Percentiles rank a stretch among this genome's conserved stretches.
Conservation (phyloP, 2,888 invertebrate genomes). For the Cosmorhoe ocellata region DNA sequence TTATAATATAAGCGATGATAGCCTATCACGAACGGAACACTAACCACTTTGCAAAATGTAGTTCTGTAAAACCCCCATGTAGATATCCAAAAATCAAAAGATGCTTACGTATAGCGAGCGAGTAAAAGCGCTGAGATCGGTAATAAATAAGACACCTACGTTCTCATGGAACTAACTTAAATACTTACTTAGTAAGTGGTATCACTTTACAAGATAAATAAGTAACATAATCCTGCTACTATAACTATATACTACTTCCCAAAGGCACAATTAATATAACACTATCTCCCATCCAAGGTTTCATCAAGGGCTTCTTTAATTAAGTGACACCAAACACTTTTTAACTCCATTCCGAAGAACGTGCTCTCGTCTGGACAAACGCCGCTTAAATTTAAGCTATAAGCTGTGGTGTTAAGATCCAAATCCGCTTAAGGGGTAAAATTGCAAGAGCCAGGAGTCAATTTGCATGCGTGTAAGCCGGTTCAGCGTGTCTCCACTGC, state of each 20-base stretch:
- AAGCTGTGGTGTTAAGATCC: slow-evolving; percentile 40
- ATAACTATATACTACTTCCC: slow-evolving; percentile 12
- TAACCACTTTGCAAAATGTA: too few relatives aligned
- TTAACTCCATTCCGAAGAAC: slow-evolving; percentile 33
- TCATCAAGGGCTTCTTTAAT: slow-evolving; percentile 73
- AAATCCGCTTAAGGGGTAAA: slow-evolving; percentile 39
- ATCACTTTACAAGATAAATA: slow-evolving; percentile 15
- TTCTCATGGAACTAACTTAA: slow-evolving; percentile 6
- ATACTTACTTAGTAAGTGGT: slow-evolving; percentile 2
- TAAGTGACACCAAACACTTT: slow-evolving; percentile 65
- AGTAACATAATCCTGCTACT: slow-evolving; percentile 17
- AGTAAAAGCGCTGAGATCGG: neutral
- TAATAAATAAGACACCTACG: slow-evolving; percentile 3
- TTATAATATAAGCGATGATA: too few relatives aligned
- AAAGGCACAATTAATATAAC: slow-evolving; percentile 32
- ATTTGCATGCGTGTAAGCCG: slow-evolving; percentile 59
- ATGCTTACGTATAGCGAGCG: neutral
- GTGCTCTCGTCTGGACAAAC: slow-evolving; percentile 25
- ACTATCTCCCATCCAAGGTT: slow-evolving; percentile 54
- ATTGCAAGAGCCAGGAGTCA: slow-evolving; percentile 40
- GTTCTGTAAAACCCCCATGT: too few relatives aligned
- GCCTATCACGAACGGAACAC: too few relatives aligned
- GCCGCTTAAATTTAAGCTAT: slow-evolving; percentile 43
- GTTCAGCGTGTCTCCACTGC: slow-evolving; percentile 48
- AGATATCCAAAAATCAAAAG: neutral